Percentiles rank a stretch among this genome's conserved stretches.
Evolutionary conservation across 2,797 vertebrate species (phyloP).

Genomic region (Pseudochaenichthys georgianus): DNA sequence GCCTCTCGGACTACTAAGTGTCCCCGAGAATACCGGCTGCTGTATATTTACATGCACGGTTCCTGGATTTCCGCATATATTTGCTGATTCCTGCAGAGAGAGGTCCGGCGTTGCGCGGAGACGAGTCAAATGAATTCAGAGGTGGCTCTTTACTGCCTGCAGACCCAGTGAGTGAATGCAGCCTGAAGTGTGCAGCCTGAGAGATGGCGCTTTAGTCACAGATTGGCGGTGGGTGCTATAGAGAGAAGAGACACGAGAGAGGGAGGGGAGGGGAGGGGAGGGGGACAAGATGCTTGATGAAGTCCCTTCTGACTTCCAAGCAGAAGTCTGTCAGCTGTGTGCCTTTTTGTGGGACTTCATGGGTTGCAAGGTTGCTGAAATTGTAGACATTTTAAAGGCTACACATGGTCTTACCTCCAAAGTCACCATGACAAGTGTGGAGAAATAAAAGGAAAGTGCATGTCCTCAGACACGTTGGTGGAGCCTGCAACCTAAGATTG

Average conservation of each 20-base stretch:
- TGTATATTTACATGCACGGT: conserved; percentile 24
- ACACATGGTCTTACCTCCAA: neutral
- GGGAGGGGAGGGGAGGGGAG: conserved; percentile 15
- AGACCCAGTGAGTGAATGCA: conserved; percentile 48
- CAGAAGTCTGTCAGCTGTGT: conserved; percentile 6
- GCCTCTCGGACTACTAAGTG: conserved; percentile 36
- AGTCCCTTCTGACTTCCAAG: conserved; percentile 8
- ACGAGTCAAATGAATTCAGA: conserved; percentile 50
- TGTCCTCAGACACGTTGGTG: neutral
- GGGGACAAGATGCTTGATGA: conserved; percentile 6
- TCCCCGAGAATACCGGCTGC: conserved; percentile 7
- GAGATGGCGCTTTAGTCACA: conserved; percentile 73
- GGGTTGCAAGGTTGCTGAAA: conserved; percentile 1
- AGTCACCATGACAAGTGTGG: neutral
- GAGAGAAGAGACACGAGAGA: conserved; percentile 27
- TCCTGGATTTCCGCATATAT: conserved; percentile 31
- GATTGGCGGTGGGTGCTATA: conserved; percentile 41
- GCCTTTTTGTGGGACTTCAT: neutral
- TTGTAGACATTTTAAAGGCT: neutral
- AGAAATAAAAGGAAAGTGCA: neutral
- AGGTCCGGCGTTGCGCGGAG: conserved; percentile 37
- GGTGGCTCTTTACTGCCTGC: conserved; percentile 53
- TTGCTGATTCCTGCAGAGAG: conserved; percentile 48
- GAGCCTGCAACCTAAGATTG: too few relatives aligned
- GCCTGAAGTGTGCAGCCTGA: conserved; percentile 55